Base-by-base conservation (phyloP, 2,797 vertebrate species). In the Hapalemur alaotrensis region DNA sequence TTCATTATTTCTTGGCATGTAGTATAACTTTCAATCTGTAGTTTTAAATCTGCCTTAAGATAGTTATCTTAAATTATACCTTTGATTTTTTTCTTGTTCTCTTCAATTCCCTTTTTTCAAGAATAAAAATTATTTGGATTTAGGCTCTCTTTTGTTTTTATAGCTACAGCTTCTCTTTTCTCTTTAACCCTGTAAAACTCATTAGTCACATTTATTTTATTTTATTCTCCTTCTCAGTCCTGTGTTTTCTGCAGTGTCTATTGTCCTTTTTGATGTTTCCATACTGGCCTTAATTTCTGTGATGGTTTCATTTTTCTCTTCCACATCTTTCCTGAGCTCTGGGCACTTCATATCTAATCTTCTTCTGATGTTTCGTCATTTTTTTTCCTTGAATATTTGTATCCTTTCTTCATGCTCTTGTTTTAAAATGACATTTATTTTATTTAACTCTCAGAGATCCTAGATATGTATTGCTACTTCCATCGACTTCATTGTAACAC, bases 21-120 rank as follows among this genome's bases (percentile, higher is more conserved):
- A 17, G 61, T 70, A 35, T 82, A 87, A 93, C 14, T 50, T 75
- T 91, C 61, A 81, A 81, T 50, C 41, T 82, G 5, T 76, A 76
- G 35, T 91, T 93, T 79, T 87, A 76, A 87, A 67, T 91, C 23
- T 87, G 52, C 52, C 52, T 91, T 75, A 81, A 18, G 43, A 82
- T n/a, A 87, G 14, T 17, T 76, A 54, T 82, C 41, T 63, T 83
- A 63, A 87, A 43, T 69, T 88, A 69, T 76, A 61, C 69, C 41
- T 43, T 92, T 61, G 23, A 88, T 59, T 83, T 52, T 93, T 70
- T 38, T 67, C 25, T 73, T 59, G 18, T 73, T 88, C 15, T 69
- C 23, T 69, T 93, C n/a, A 86, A 28, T 86, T 87, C 20, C 30
- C 8, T 59, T 93, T 72, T 81, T 75, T 59, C 18, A 75, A 41